Base-by-base conservation (phyloP, 1,140 invertebrate genomes). In the Bombus waltoni region DNA sequence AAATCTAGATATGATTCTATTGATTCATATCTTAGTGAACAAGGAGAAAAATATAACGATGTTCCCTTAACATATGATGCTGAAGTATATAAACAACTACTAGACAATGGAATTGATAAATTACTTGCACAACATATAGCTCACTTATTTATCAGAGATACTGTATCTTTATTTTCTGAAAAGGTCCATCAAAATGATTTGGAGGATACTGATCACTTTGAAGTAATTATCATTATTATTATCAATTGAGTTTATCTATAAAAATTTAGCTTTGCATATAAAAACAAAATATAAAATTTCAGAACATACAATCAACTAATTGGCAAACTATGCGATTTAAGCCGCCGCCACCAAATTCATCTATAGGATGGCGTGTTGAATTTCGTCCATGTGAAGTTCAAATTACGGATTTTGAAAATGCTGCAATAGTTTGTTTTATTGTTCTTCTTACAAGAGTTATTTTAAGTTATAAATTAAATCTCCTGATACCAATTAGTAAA, bases 291-390 rank as follows among this genome's bases (percentile, higher is more conserved):
- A 13, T 68, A 62, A 81, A 40, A 88, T 95, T 96, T 35, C 93
- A 99, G 98, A 99, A 99, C 93, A 99, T 99, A 91, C 99, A 99
- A 95, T 99, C 99, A 1, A 99, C 99, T 11, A 99, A 99, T 96
- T 99, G 99, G 99, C 99, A 99, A 96, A 99, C 99, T 15, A 99
- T 99, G 99, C 96, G 99, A 32, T 99, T 99, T 95, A 99, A 99
- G 95, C 98, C 99, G 71, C 99, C 99, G 82, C 98, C 98, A 38
- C 97, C 98, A 2, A 97, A 99, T 93, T 99, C 98, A 22, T 97
- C 97, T 66, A 99, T 99, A 94, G 99, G 99, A 32, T 99, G 99
- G 99, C 96, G 99, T 87, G 99, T 99, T 4, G 99, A 99, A 96
- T 99, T 99, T 95, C 97, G 99, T 71, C 99, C 99, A 59, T 99